Evolutionary conservation across 2,888 invertebrate genomes (phyloP).

Genomic region (Cyrtodaria siliqua): DNA sequence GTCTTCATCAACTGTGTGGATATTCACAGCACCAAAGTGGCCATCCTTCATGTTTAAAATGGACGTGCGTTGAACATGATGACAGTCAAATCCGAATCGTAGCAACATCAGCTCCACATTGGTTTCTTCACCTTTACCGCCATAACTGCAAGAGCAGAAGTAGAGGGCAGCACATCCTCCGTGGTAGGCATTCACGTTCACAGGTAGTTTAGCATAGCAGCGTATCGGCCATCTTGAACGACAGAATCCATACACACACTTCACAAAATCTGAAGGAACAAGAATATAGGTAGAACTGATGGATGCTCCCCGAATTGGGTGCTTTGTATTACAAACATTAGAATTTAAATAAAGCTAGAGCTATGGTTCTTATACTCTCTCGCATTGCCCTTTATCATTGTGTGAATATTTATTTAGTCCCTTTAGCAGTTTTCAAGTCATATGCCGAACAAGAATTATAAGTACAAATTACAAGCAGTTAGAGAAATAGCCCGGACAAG

Average conservation of each 20-base stretch:
- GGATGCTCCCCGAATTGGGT: no score
- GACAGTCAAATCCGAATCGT: slow-evolving; percentile 72
- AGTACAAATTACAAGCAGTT: no score
- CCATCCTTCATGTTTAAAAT: slow-evolving; percentile 61
- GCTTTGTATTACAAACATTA: no score
- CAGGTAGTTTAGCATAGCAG: slow-evolving; percentile 59
- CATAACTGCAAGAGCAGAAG: slow-evolving; percentile 66
- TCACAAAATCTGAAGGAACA: slow-evolving; percentile 39
- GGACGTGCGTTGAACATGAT: slow-evolving; percentile 53
- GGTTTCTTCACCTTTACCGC: slow-evolving; percentile 67
- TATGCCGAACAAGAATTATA: no score
- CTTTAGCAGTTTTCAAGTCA: no score
- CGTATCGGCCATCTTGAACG: slow-evolving; percentile 72
- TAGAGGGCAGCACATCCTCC: slow-evolving; percentile 71
- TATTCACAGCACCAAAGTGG: slow-evolving; percentile 69
- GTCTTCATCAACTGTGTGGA: slow-evolving; percentile 64
- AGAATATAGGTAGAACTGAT: no score
- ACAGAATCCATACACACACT: slow-evolving; percentile 19
- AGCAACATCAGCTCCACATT: slow-evolving; percentile 65
- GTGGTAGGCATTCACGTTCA: slow-evolving; percentile 69
- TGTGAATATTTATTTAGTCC: no score
- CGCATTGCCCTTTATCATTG: no score
- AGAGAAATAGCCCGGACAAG: no score
- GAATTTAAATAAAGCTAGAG: no score
- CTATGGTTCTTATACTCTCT: no score